Evolutionary conservation across 2,888 invertebrate genomes (phyloP).

Genomic region (Drosophila paramelanica): DNA sequence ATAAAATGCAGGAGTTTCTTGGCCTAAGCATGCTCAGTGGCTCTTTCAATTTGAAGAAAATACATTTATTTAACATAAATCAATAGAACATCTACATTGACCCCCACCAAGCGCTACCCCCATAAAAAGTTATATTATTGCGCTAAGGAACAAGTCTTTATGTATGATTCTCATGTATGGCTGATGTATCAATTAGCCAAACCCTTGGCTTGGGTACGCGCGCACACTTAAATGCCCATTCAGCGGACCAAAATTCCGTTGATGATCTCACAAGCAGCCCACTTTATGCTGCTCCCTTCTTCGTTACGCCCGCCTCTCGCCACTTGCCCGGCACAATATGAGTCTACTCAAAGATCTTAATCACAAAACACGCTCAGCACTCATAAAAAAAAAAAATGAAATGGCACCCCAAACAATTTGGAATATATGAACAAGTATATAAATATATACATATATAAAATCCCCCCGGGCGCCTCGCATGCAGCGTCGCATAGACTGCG

Average conservation of each 20-base stretch:
- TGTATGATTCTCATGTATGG: slow-evolving; percentile 38
- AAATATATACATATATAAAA: slow-evolving; percentile 14
- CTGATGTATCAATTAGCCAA: slow-evolving; percentile 65
- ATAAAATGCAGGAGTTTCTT: too few species aligned
- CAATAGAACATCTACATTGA: slow-evolving; percentile 6
- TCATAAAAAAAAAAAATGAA: slow-evolving; percentile 15
- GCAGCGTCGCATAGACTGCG: slow-evolving; percentile 49
- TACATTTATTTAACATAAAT: slow-evolving; percentile 7
- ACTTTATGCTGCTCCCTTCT: slow-evolving; percentile 49
- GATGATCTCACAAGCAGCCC: slow-evolving; percentile 77
- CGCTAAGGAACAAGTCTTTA: slow-evolving; percentile 25
- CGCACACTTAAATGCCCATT: slow-evolving; percentile 34
- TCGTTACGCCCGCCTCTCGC: slow-evolving; percentile 48
- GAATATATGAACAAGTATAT: slow-evolving; percentile 13
- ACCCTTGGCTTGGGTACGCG: slow-evolving; percentile 43
- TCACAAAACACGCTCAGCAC: slow-evolving; percentile 50
- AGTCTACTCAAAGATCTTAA: slow-evolving; percentile 66
- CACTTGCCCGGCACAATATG: slow-evolving; percentile 37
- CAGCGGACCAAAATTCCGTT: slow-evolving; percentile 19
- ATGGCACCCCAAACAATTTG: slow-evolving; percentile 40
- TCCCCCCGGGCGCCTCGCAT: slow-evolving; percentile 40
- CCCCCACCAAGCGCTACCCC: slow-evolving; percentile 22
- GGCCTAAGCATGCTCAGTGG: neutral
- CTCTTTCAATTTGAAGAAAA: neutral
- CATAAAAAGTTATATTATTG: slow-evolving; percentile 8